Percentiles rank a stretch among this genome's conserved stretches.
These are phyloP conservation scores for Iselma pallidipennis DNA, from an alignment of 2,888 invertebrate species.

Conservation along the genomic window DNA sequence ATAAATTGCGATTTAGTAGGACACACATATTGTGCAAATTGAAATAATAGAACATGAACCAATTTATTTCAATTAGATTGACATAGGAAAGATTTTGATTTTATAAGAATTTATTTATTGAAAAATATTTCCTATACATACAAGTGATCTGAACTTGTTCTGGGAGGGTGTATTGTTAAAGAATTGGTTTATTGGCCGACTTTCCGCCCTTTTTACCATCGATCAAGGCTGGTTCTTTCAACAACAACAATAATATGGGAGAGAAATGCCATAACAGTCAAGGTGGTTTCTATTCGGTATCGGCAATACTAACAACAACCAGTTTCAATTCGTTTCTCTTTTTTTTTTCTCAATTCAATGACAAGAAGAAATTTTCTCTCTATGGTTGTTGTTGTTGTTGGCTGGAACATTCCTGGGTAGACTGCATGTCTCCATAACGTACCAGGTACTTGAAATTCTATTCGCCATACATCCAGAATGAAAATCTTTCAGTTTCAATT, in stretches of 20 bases:
- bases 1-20: background rate
- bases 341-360: background rate
- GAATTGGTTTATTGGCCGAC: background rate
- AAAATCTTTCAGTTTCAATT: too few species aligned
- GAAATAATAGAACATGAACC: background rate
- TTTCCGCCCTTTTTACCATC: background rate
- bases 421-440: constrained; percentile 30
- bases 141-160: background rate
- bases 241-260: background rate
- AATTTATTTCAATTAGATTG: background rate
- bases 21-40: background rate
- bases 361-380: background rate
- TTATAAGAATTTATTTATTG: background rate
- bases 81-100: background rate
- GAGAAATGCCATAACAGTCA: background rate
- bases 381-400: constrained; percentile 20
- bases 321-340: too few species aligned
- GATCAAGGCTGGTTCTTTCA: background rate
- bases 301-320: background rate
- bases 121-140: background rate
- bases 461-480: background rate
- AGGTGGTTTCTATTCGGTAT: background rate
- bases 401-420: constrained; percentile 30
- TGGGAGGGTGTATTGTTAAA: background rate
- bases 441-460: constrained; percentile 16